Evolutionary conservation across 2,888 invertebrate species (phyloP), one percentile per base, ranked within the genome.

Genomic region (Pogonocherus hispidulus): DNA sequence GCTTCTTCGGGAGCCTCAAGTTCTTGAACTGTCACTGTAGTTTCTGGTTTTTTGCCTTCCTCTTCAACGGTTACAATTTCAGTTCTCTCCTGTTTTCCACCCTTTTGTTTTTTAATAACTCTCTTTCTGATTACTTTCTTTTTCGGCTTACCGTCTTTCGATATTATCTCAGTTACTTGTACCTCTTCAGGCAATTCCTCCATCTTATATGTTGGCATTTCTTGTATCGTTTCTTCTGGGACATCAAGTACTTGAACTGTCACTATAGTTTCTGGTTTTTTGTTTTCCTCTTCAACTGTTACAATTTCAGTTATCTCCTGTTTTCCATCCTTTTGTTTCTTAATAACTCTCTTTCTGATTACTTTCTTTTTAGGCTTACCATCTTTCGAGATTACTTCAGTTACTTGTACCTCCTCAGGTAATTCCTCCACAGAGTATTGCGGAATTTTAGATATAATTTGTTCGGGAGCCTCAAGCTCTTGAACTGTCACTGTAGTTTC

Each of bases 261-360:
- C 4, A 83, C 78, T 11, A 81, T 80, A 0, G 76, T 44, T 62
- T 72, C 55, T 11, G 73, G 69, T 52, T 49, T 56, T 27, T 72
- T 70, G 18, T 68, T 78, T 64, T 76, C 74, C 70, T 78, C 78
- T 73, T 84, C 83, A 22, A 86, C 79, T 11, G 87, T 87, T 0
- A 79, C 69, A 37, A 76, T 73, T 62, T 71, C 70, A 4, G 79
- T 78, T 54, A 79, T 81, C 71, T 83, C 82, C 67, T 83, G 66
- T 79, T 71, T 77, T 14, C 59, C 78, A 35, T 76, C 82, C 59
- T 78, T 79, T 16, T 72, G 78, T 70, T 79, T 84, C 80, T 74
- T 81, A 77, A 69, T 80, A 57, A 76, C 83, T 80, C 84, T 80
- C 74, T 87, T 87, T 70, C 86, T 87, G 11, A 88, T 86, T 1